Conservation (phyloP, 1,140 invertebrate species). For the Nymphalis io region DNA sequence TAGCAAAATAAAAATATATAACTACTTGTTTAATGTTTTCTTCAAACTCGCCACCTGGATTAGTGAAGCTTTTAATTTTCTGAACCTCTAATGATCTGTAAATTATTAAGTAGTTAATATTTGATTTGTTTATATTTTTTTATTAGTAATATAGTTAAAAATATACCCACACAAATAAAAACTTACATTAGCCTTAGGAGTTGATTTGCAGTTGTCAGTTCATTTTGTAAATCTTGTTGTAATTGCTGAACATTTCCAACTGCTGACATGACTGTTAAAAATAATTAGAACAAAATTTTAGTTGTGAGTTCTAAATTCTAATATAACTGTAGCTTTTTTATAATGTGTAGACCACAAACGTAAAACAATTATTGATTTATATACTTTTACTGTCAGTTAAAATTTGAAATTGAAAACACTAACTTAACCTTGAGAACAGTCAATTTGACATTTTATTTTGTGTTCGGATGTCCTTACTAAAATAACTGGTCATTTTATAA, state of each 20-base stretch:
- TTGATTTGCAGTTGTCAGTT: conserved; percentile 61
- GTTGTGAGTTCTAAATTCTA: background rate
- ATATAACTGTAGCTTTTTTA: too few relatives aligned
- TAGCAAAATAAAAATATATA: background rate
- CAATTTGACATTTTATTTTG: background rate
- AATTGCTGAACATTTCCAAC: conserved; percentile 52
- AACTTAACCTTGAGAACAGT: background rate
- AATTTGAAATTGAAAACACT: background rate
- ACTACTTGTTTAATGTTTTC: conserved; percentile 56
- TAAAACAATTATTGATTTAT: too few relatives aligned
- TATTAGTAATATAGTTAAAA: background rate
- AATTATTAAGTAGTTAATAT: conserved; percentile 15
- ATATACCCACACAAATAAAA: background rate
- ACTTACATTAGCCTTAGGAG: conserved; percentile 63
- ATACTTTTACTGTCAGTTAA: background rate
- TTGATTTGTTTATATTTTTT: background rate
- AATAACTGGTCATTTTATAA: too few relatives aligned
- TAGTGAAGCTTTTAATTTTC: conserved; percentile 60
- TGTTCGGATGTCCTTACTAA: background rate
- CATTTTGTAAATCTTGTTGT: conserved; percentile 69
- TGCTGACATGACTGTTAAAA: conserved; percentile 44
- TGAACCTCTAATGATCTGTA: conserved; percentile 59
- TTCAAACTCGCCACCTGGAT: conserved; percentile 57
- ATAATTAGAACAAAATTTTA: background rate
- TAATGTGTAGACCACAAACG: too few relatives aligned